Evolutionary conservation across 2,113 vertebrate species (phyloP), one percentile per base, ranked within the genome.

Genomic region (Cricetomys ansorgei): DNA sequence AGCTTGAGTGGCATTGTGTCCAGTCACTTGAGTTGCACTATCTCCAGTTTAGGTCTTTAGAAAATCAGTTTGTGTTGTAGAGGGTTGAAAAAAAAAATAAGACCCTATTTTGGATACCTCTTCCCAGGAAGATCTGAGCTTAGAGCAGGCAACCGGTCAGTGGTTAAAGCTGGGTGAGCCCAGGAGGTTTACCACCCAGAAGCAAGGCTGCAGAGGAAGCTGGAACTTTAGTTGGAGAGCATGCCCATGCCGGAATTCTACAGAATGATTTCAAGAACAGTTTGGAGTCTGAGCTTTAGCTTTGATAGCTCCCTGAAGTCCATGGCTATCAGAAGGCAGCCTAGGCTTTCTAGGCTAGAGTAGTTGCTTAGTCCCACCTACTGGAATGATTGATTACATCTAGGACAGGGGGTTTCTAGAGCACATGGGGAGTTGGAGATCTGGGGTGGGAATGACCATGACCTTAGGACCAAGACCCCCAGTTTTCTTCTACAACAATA

Each of bases 41-140:
- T 16, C 53, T 92, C 64, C 15, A 62, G 23, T 84, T 85, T 72
- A 53, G 15, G 48, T 48, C 45, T n/a, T 15, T 48, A 59, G 57
- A 83, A 94, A 62, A 86, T 70, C 75, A 65, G 15, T 65, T 55
- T 70, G 69, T 65, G 25, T 50, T 75, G 59, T 45, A 19, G 2
- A 21, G 48, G 92, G 34, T 8, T 37, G 3, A 21, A 57, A 89
- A 70, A 89, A 89, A 94, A 43, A 59, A 48, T n/a, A 77, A 86
- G 7, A 13, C 21, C 45, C 85, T 17, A 81, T 57, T 87, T 87
- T 94, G 55, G 25, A 65, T 40, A 59, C 37, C 7, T 76, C 65
- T 92, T 79, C 43, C 19, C n/a, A 45, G 40, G 45, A 94, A 93
- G 92, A 96, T 45, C 2, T 76, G 70, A 69, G 34, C 29, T 94